Base-by-base conservation (phyloP, 2,888 invertebrate genomes). In the Mesochorus sp. region DNA sequence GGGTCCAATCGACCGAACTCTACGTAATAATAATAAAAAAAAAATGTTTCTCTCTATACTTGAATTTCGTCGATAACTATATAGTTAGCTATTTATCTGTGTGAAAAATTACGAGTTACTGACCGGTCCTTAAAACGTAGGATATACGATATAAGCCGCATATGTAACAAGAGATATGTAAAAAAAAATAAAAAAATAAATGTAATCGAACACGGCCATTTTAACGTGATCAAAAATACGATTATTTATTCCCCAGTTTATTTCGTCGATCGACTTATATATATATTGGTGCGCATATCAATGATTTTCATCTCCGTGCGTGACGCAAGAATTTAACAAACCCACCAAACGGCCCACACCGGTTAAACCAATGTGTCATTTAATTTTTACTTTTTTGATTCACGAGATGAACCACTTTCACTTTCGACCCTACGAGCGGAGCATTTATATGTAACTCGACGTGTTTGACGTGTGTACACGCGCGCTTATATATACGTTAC, bases 381-480 rank as follows among this genome's bases (percentile, higher is more conserved):
- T 53, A 37, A 21, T 61, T 61, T 28, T 51, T 28, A n/a, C 24
- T 66, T 59, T 66, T 42, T 68, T 68, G 44, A 71, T 76, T 24
- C 53, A 53, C 76, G 61, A 64, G 72, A 72, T 76, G 72, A 72
- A 72, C 72, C 76, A 44, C 76, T 76, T 72, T 76, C 76, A 66
- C 76, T 76, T 76, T 72, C 66, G 76, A 61, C 26, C 76, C 71
- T 64, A 64, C 55, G 34, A 26, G 21, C 14, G 14, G 5, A n/a
- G n/a, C n/a, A n/a, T n/a, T 44, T 19, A 21, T 49, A n/a, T 34
- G 24, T 28, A 17, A 26, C 66, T 44, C 47, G 12, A 61, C 61
- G 55, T 24, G 55, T 44, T 57, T 26, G 34, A 62, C 47, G 42
- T 19, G n/a, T 34, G 6, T 14, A 51, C 10, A 5, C 26, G n/a